Base-by-base conservation (phyloP, 2,113 vertebrate species). In the Tachycineta bicolor region DNA sequence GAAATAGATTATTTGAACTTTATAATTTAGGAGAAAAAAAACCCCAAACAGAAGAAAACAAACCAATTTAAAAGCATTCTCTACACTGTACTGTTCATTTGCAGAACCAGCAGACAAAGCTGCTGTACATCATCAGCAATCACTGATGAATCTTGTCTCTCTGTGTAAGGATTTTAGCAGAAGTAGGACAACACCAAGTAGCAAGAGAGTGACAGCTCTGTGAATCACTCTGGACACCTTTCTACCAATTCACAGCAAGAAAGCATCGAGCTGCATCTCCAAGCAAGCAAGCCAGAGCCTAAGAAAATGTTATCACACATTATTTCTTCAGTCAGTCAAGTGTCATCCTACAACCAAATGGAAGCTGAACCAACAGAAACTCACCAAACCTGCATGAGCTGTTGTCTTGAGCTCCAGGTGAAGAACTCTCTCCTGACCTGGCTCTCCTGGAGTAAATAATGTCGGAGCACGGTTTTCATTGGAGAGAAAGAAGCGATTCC, bases 351-450 rank as follows among this genome's bases (percentile, higher is more conserved):
- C 60, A 70, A n/a, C 0, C 0, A 46, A 7, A 77, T 7, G 21
- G 34, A 83, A 58, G 53, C 3, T 73, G 44, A 85, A 82, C 14
- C 11, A 47, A 44, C 34, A 56, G 34, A 0, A 5, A 96, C 98
- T 69, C 91, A 99, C 99, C 99, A 99, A 80, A 50, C 99, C 99
- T 8, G 99, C 99, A 11, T 99, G 99, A 49, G 99, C 99, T 98
- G 99, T 97, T 23, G 98, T 99, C 90, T 98, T 99, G n/a, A 99
- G 98, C 94, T 99, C 99, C 92, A 99, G 96, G 11, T 98, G 96
- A 52, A 99, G 98, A 22, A 98, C 23, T 4, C 98, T 98, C 76
- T 99, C 98, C 95, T 99, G 98, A 9, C 99, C 99, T 1, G 76
- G 94, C 46, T 97, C 96, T 47, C 99, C 99, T 0, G 97, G 96